These are phyloP conservation scores for Phenganax marumi DNA, from an alignment of 92 coral and sea anemone genomes.

Conservation along the genomic window DNA sequence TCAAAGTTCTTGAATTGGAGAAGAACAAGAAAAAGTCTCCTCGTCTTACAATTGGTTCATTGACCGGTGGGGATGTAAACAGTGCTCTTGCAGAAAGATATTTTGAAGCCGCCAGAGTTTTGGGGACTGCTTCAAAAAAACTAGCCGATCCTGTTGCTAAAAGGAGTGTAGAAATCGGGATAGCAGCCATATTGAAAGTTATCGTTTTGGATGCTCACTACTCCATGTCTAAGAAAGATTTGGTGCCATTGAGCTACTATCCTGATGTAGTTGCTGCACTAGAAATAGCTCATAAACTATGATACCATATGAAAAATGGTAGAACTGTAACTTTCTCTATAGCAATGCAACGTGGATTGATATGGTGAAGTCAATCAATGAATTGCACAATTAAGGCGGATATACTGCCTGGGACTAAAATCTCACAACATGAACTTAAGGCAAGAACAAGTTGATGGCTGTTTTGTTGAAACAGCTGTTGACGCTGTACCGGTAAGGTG, in stretches of 20 bases:
- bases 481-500: too few relatives aligned
- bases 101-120: constrained; percentile 83
- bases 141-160: constrained; percentile 88
- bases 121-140: constrained; percentile 86
- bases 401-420: not conserved
- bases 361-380: too few relatives aligned
- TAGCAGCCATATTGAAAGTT: constrained; percentile 83
- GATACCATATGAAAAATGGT: not conserved
- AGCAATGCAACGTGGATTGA: not conserved
- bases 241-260: constrained; percentile 5
- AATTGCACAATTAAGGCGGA: too few relatives aligned
- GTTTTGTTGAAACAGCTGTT: too few relatives aligned
- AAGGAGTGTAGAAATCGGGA: constrained; percentile 87
- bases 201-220: constrained; percentile 29
- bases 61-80: constrained; percentile 36
- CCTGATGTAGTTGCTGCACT: not conserved
- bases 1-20: constrained; percentile 56
- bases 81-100: constrained; percentile 48
- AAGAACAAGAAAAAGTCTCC: constrained; percentile 3
- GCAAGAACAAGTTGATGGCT: too few relatives aligned
- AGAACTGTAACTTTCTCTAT: not conserved
- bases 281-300: not conserved
- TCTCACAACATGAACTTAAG: too few relatives aligned
- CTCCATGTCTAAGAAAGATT: constrained; percentile 26
- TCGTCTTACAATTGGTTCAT: not conserved